Conservation (phyloP, 2,797 vertebrate genomes). For the Malurus leucopterus region DNA sequence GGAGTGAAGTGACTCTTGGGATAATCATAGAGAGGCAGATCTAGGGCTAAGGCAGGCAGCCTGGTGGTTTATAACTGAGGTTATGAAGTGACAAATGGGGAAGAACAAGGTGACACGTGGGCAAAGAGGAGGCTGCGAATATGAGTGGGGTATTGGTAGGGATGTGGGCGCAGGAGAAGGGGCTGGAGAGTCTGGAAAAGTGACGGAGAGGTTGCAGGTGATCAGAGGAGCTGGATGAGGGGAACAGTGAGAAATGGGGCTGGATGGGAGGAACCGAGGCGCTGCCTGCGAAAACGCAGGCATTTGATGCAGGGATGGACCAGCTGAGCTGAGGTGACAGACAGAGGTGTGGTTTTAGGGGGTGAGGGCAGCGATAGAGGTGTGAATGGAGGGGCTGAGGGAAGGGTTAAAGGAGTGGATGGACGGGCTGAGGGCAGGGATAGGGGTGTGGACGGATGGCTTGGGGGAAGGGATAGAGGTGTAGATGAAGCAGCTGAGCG, state of each 20-base stretch:
- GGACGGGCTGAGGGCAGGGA: too few species aligned
- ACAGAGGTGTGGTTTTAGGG: too few species aligned
- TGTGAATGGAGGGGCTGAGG: background rate
- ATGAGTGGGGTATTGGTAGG: accelerated
- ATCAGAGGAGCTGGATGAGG: background rate
- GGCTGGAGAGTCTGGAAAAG: background rate
- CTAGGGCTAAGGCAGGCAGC: background rate
- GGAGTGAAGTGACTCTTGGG: background rate
- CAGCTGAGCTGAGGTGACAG: background rate
- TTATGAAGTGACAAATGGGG: background rate
- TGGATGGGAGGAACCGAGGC: background rate
- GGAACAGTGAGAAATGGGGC: background rate
- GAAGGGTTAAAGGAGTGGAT: accelerated
- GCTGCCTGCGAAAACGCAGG: background rate
- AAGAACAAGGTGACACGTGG: background rate
- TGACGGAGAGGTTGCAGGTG: background rate
- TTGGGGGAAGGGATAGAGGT: background rate
- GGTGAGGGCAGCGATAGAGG: accelerated
- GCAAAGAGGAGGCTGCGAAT: background rate
- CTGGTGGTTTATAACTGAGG: background rate
- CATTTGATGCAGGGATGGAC: accelerated
- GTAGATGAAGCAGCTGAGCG: background rate
- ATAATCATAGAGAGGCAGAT: accelerated
- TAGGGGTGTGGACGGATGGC: accelerated
- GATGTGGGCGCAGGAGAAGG: background rate